Percentiles rank a stretch among this genome's conserved stretches.
These are phyloP conservation scores for Phalacrocorax brasilianus DNA, from an alignment of 2,113 vertebrate species.

Conservation along the genomic window DNA sequence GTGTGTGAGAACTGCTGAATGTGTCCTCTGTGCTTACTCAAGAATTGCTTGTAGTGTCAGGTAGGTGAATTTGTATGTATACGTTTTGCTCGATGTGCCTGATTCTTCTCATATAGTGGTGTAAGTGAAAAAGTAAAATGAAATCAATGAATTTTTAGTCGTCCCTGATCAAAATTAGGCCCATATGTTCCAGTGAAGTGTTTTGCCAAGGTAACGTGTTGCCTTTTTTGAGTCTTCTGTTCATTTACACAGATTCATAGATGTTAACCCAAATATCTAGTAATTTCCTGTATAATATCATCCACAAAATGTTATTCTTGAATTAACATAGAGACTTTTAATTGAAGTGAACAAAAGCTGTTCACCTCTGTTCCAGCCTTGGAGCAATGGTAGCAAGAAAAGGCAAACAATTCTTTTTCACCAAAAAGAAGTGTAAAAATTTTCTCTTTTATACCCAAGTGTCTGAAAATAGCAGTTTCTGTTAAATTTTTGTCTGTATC, in stretches of 20 bases:
- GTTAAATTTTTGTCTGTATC: background rate
- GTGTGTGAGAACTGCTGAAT: background rate
- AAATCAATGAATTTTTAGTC: background rate
- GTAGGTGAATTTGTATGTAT: background rate
- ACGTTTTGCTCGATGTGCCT: background rate
- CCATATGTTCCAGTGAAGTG: background rate
- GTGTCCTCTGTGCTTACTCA: background rate
- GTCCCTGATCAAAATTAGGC: background rate
- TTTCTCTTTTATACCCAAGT: background rate
- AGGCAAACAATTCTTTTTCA: background rate
- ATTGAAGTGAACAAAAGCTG: background rate
- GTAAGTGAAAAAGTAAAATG: background rate
- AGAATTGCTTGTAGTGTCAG: background rate
- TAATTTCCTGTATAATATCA: background rate
- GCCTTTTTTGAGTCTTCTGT: background rate
- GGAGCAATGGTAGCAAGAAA: background rate
- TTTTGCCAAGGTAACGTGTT: background rate
- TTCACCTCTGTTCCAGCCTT: background rate
- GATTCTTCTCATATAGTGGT: background rate
- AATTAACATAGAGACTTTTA: background rate
- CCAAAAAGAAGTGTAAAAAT: background rate
- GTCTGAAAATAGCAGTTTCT: background rate
- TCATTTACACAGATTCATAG: background rate
- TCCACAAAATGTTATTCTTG: background rate
- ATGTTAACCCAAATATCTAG: background rate